phyloP scores from a whole-genome alignment of 2,888 invertebrate genomes.

The Incurvaria masculella region DNA sequence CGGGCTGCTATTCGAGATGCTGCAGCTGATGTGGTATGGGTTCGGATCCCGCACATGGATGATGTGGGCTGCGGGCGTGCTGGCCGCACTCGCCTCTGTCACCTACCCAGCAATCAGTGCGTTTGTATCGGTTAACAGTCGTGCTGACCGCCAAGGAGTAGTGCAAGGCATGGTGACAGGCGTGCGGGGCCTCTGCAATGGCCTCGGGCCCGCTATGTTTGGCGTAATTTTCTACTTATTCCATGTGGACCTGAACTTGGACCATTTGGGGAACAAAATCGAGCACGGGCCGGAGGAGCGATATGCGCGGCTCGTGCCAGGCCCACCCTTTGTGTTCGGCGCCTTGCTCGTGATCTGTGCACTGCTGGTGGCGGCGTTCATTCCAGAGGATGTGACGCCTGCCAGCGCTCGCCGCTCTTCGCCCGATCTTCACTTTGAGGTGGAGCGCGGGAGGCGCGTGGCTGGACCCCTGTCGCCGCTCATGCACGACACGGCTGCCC shows the following conservation, averaged over 20 bases:
- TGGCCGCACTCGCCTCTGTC: constrained; percentile 94
- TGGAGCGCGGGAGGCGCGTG: constrained; percentile 74
- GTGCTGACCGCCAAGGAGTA: constrained; percentile 95
- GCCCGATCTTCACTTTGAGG: constrained; percentile 76
- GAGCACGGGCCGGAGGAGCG: constrained; percentile 35
- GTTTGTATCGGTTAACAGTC: constrained; percentile 96
- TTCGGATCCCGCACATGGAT: constrained; percentile 97
- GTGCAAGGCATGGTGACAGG: constrained; percentile 99
- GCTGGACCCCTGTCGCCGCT: constrained; percentile 75
- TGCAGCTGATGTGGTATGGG: constrained; percentile 97
- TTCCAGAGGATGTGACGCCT: constrained; percentile 63
- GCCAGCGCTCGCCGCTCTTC: constrained; percentile 53
- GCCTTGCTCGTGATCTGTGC: constrained; percentile 96
- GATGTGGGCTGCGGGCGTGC: constrained; percentile 99
- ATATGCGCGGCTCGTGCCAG: constrained; percentile 78
- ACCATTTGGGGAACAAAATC: constrained; percentile 29
- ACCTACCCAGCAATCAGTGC: constrained; percentile 99
- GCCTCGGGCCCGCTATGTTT: constrained; percentile 97
- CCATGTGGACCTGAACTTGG: constrained; percentile 93
- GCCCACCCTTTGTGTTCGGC: constrained; percentile 98
- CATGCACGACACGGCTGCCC: constrained; percentile 73
- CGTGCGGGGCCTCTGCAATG: constrained; percentile 96
- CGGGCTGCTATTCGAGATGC: constrained; percentile 93
- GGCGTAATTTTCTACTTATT: constrained; percentile 98
- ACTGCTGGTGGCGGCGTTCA: constrained; percentile 86